Percentiles rank a stretch among this genome's conserved stretches.
These are phyloP conservation scores for Dissostichus mawsoni DNA, from an alignment of 2,113 vertebrate species.

Conservation along the genomic window DNA sequence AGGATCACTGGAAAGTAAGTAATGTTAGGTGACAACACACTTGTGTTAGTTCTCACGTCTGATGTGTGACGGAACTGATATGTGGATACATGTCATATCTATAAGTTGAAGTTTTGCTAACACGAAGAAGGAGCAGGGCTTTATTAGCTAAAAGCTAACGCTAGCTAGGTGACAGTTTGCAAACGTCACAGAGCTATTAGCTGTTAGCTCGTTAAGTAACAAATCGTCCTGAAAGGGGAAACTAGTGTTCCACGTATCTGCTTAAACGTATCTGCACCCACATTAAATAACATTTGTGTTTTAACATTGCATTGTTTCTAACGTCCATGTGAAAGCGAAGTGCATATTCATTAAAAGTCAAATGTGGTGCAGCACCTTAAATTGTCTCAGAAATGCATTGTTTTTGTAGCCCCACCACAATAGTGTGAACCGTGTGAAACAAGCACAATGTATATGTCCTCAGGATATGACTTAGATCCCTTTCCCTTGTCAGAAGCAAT, in stretches of 20 bases:
- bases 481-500: too few species aligned
- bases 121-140: constrained; percentile 10
- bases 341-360: neutral
- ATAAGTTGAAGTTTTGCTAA: constrained; percentile 3
- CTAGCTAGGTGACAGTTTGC: constrained; percentile 41
- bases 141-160: constrained; percentile 65
- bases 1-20: constrained; percentile 84
- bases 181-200: constrained; percentile 6
- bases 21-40: neutral
- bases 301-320: neutral
- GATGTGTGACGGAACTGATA: neutral
- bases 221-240: constrained; percentile 16
- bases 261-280: neutral
- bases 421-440: neutral
- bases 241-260: fast-evolving
- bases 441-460: too few species aligned
- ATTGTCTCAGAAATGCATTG: neutral
- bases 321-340: neutral
- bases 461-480: neutral
- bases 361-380: neutral
- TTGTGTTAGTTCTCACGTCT: neutral
- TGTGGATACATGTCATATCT: neutral
- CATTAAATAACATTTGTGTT: too few species aligned
- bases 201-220: constrained; percentile 45
- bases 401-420: neutral